These are phyloP conservation scores for Anthophora plumipes DNA, from an alignment of 2,888 invertebrate species.

Conservation along the genomic window DNA sequence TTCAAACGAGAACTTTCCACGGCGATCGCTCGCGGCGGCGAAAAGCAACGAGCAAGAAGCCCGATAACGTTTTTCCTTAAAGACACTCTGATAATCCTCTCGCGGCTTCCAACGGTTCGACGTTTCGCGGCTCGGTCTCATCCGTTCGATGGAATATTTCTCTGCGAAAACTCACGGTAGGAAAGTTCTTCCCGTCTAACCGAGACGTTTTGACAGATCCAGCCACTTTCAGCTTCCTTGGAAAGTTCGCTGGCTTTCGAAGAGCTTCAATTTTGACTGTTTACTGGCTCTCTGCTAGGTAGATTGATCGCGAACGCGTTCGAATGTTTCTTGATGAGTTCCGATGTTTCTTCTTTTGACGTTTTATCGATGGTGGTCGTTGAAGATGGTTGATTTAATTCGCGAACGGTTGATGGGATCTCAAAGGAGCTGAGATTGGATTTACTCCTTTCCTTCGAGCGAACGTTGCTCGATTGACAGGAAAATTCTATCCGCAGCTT, in stretches of 20 bases:
- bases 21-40: slow-evolving; percentile 44
- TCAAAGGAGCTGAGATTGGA: no score
- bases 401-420: no score
- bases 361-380: no score
- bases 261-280: background rate
- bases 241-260: background rate
- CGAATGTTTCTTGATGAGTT: no score
- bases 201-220: slow-evolving; percentile 12
- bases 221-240: background rate
- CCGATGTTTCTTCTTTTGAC: no score
- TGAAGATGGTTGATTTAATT: background rate
- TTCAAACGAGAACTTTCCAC: slow-evolving; percentile 44
- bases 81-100: slow-evolving; percentile 43
- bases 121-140: slow-evolving; percentile 8
- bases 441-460: no score
- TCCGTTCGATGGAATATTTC: slow-evolving; percentile 13
- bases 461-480: no score
- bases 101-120: slow-evolving; percentile 13
- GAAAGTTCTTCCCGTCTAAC: background rate
- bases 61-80: slow-evolving; percentile 51
- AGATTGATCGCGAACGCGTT: background rate
- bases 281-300: background rate
- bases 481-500: no score
- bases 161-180: background rate
- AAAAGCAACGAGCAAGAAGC: slow-evolving; percentile 42